These are phyloP conservation scores for Creontiades dilutus DNA, from an alignment of 2,888 invertebrate genomes.

Conservation along the genomic window DNA sequence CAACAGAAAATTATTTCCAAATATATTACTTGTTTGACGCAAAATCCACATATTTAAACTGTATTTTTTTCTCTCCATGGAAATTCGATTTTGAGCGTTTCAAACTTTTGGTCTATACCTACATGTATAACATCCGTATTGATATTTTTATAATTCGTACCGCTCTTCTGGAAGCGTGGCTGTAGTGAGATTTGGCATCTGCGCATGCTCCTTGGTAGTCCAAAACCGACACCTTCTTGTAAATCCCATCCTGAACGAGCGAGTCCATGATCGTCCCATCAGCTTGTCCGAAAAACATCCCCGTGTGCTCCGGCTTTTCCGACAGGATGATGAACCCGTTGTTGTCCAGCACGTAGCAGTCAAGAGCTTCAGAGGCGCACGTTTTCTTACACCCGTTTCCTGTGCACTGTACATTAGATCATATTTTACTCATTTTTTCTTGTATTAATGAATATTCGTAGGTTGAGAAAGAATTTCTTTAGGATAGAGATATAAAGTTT, in stretches of 20 bases:
- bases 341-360: slow-evolving; percentile 96
- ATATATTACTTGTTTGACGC: too few relatives aligned
- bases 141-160: slow-evolving; percentile 51
- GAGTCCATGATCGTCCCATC: slow-evolving; percentile 97
- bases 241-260: slow-evolving; percentile 92
- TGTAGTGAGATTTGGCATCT: slow-evolving; percentile 80
- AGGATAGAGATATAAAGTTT: too few relatives aligned
- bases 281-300: slow-evolving; percentile 95
- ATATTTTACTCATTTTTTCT: too few relatives aligned
- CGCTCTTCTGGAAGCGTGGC: slow-evolving; percentile 78
- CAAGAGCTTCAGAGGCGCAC: slow-evolving; percentile 91
- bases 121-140: too few relatives aligned
- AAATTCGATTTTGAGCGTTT: too few relatives aligned
- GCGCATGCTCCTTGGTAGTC: slow-evolving; percentile 93
- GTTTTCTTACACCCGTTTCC: slow-evolving; percentile 88
- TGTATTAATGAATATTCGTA: too few relatives aligned
- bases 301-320: slow-evolving; percentile 91
- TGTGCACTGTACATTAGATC: slow-evolving; percentile 83
- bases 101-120: too few relatives aligned
- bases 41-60: too few relatives aligned
- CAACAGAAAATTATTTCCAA: too few relatives aligned
- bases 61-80: too few relatives aligned
- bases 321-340: slow-evolving; percentile 96
- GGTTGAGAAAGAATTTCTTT: too few relatives aligned
- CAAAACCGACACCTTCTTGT: slow-evolving; percentile 91